Conservation (phyloP, 2,888 invertebrate species). For the Nemotelus pantherinus region DNA sequence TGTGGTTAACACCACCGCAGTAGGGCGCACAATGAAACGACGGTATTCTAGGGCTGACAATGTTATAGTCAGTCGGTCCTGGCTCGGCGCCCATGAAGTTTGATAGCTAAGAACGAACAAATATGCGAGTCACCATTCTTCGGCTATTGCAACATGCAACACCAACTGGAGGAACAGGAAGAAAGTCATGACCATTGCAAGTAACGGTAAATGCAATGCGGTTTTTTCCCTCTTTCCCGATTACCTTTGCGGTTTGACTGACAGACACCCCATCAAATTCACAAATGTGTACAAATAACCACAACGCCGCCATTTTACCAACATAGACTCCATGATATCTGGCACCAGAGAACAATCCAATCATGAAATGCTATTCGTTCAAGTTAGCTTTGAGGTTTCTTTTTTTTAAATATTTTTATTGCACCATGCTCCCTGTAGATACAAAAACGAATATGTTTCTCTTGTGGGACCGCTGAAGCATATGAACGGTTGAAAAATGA, state of each 20-base stretch:
- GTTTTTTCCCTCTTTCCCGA: neutral
- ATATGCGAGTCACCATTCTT: conserved; percentile 27
- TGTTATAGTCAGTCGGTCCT: neutral
- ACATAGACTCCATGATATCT: neutral
- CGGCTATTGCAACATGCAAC: neutral
- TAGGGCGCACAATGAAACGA: neutral
- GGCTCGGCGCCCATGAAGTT: conserved; percentile 21
- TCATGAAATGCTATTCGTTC: conserved; percentile 26
- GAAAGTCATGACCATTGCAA: conserved; percentile 8
- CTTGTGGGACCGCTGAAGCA: conserved; percentile 17
- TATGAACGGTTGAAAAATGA: conserved; percentile 23
- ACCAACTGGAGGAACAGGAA: conserved; percentile 1
- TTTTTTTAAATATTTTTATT: conserved; percentile 6
- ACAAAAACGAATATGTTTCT: neutral
- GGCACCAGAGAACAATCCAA: conserved; percentile 5
- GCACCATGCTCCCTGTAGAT: too few relatives aligned
- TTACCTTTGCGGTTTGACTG: neutral
- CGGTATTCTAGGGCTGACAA: neutral
- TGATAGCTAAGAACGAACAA: conserved; percentile 6
- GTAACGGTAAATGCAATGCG: neutral
- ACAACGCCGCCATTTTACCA: conserved; percentile 23
- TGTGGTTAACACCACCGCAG: conserved; percentile 16
- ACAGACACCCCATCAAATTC: neutral
- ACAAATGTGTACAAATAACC: neutral
- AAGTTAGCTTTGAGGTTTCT: conserved; percentile 2